Evolutionary conservation across 1,140 invertebrate species (phyloP).

Genomic region (Drosophila repletoides): DNA sequence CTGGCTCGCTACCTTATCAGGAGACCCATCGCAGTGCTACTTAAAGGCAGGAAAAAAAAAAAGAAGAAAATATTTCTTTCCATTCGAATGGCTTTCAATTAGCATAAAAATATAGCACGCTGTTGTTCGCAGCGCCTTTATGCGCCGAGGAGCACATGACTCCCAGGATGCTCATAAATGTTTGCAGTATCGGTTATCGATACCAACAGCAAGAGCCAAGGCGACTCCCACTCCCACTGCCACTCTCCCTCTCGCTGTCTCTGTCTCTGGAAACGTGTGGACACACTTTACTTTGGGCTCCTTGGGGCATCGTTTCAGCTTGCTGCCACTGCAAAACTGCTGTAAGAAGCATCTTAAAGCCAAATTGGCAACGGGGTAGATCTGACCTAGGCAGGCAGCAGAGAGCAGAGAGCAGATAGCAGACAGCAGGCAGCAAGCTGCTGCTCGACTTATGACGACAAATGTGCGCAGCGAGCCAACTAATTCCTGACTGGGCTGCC

Average conservation of each 20-base stretch:
- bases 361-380: slow-evolving; percentile 25
- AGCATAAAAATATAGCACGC: slow-evolving; percentile 71
- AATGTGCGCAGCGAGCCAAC: slow-evolving; percentile 61
- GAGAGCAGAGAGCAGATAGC: no score
- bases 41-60: slow-evolving; percentile 40
- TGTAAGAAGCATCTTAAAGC: slow-evolving; percentile 32
- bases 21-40: not conserved
- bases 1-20: slow-evolving; percentile 4
- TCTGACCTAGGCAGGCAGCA: slow-evolving; percentile 28
- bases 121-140: slow-evolving; percentile 36
- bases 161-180: slow-evolving; percentile 62
- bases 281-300: slow-evolving; percentile 12
- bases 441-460: slow-evolving; percentile 48
- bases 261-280: slow-evolving; percentile 1
- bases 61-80: no score
- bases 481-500: no score
- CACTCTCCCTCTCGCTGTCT: not conserved
- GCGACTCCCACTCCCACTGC: not conserved
- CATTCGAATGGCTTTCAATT: slow-evolving; percentile 74
- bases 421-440: no score
- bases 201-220: no score
- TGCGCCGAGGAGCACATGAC: slow-evolving; percentile 14
- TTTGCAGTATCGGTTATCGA: slow-evolving; percentile 27
- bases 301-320: slow-evolving; percentile 29
- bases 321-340: not conserved